These are phyloP conservation scores for Apodemia zela DNA, from an alignment of 2,888 invertebrate genomes.

Conservation along the genomic window DNA sequence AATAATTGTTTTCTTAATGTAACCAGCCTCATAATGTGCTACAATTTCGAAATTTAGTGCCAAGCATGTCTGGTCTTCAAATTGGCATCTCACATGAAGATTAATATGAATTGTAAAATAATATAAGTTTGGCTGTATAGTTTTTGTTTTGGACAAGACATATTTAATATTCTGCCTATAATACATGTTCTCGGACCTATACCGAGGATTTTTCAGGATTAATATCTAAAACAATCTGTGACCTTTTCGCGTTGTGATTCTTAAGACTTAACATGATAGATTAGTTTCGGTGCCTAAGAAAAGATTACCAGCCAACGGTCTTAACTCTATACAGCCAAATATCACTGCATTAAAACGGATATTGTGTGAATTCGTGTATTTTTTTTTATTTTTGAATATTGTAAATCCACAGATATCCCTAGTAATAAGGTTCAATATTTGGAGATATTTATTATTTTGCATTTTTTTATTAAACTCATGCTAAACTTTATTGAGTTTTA, in stretches of 20 bases:
- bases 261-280: not conserved
- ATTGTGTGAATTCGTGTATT: constrained; percentile 62
- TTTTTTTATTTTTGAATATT: constrained; percentile 61
- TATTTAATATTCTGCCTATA: not conserved
- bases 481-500: constrained; percentile 45
- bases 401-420: constrained; percentile 64
- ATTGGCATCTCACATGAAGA: constrained; percentile 20
- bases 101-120: constrained; percentile 17
- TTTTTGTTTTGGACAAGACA: not conserved
- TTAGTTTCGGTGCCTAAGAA: not conserved
- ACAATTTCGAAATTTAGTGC: constrained; percentile 34
- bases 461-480: constrained; percentile 80
- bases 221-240: not conserved
- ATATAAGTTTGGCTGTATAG: constrained; percentile 19
- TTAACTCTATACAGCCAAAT: constrained; percentile 13
- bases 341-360: constrained; percentile 7
- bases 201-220: not conserved
- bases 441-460: constrained; percentile 79
- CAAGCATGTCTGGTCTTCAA: constrained; percentile 29
- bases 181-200: not conserved
- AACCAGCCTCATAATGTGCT: constrained; percentile 26
- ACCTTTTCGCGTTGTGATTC: constrained; percentile 10
- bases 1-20: constrained; percentile 45
- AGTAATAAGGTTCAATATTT: constrained; percentile 76
- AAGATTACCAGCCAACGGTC: not conserved